Evolutionary conservation across 2,113 vertebrate species (phyloP).

Genomic region (Nasalis larvatus): DNA sequence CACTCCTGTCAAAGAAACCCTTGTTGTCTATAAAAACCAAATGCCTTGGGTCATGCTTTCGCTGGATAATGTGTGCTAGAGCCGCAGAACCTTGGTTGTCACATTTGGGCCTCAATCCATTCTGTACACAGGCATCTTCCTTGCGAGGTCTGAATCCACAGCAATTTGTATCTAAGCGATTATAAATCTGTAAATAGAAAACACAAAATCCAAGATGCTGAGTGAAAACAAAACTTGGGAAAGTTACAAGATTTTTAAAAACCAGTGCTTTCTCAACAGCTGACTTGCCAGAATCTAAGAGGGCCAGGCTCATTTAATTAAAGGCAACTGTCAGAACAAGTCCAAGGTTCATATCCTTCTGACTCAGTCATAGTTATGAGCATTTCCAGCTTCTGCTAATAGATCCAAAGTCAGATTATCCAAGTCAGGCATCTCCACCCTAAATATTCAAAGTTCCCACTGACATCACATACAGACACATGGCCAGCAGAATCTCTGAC

Average conservation of each 20-base stretch:
- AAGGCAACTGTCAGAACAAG: constrained; percentile 50
- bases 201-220: constrained; percentile 59
- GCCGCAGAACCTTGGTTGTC: constrained; percentile 82
- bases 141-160: constrained; percentile 95
- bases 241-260: constrained; percentile 20
- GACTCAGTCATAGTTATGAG: constrained; percentile 44
- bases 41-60: constrained; percentile 86
- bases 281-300: constrained; percentile 31
- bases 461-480: constrained; percentile 24
- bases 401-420: constrained; percentile 16
- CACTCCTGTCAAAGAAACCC: constrained; percentile 95
- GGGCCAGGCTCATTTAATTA: constrained; percentile 36
- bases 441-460: constrained; percentile 58
- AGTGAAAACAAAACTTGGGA: constrained; percentile 49
- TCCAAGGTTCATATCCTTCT: constrained; percentile 45
- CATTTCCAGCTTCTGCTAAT: constrained; percentile 48
- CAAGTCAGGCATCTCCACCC: constrained; percentile 59
- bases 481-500: constrained; percentile 28
- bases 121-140: constrained; percentile 89
- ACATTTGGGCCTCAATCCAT: constrained; percentile 85
- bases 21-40: constrained; percentile 93
- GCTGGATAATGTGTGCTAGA: constrained; percentile 90
- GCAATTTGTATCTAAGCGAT: constrained; percentile 94
- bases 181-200: constrained; percentile 90
- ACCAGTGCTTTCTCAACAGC: not conserved